Evolutionary conservation across 1,140 invertebrate genomes (phyloP).

Genomic region (Eumeta japonica): DNA sequence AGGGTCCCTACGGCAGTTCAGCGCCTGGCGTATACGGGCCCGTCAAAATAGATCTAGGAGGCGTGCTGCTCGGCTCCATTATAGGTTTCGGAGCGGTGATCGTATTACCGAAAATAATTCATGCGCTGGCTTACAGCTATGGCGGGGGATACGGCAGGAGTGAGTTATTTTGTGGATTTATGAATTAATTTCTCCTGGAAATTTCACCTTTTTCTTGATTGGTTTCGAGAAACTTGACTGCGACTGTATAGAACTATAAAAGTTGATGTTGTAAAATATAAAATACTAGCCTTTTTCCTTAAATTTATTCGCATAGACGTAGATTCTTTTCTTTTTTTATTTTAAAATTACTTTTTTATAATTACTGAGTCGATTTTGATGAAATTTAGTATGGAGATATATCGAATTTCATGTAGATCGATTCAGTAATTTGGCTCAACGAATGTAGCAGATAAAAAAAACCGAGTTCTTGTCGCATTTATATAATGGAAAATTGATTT

Average conservation of each 20-base stretch:
- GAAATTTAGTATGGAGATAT: too few relatives aligned
- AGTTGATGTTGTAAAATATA: too few relatives aligned
- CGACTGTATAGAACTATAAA: background rate
- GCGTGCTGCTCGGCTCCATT: conserved; percentile 74
- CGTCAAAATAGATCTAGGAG: conserved; percentile 77
- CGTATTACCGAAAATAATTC: conserved; percentile 74
- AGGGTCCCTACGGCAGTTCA: conserved; percentile 39
- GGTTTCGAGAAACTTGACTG: background rate
- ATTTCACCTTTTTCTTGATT: background rate
- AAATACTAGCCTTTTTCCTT: too few relatives aligned
- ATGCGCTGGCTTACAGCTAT: conserved; percentile 68
- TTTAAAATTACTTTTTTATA: too few relatives aligned
- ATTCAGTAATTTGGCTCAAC: too few relatives aligned
- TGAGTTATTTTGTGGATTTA: conserved; percentile 38
- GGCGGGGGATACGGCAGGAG: conserved; percentile 68
- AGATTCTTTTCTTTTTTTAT: too few relatives aligned
- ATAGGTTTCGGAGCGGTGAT: conserved; percentile 76
- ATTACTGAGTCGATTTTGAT: too few relatives aligned
- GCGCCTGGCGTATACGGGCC: conserved; percentile 61
- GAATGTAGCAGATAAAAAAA: too few relatives aligned
- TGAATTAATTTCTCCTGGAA: background rate
- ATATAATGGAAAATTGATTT: too few relatives aligned
- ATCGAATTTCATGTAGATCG: too few relatives aligned
- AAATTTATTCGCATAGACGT: too few relatives aligned
- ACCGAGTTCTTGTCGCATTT: background rate